phyloP scores from a whole-genome alignment of 2,888 invertebrate species.

The Sinhomidia bicolor region DNA sequence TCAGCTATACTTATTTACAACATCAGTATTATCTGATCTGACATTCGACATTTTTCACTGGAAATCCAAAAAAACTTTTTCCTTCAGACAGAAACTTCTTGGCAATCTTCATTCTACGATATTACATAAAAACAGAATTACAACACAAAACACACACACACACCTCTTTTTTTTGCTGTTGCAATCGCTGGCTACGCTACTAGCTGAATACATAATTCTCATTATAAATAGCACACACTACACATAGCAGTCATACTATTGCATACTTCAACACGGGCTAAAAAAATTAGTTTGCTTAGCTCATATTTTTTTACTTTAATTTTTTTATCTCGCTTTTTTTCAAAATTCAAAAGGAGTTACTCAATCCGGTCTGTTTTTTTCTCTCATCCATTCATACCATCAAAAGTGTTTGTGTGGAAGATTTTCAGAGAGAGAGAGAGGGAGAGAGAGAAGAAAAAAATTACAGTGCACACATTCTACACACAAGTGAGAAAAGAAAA shows the following conservation, averaged over 20 bases:
- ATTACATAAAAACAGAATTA: no score
- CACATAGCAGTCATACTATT: no score
- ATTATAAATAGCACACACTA: not conserved
- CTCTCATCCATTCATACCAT: not conserved
- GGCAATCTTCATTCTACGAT: no score
- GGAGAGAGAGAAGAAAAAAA: not conserved
- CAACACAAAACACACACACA: no score
- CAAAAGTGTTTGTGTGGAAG: not conserved
- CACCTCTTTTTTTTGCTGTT: no score
- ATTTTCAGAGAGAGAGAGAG: not conserved
- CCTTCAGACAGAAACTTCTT: no score
- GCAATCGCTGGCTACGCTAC: no score
- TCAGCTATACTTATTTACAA: not conserved
- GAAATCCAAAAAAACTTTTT: not conserved
- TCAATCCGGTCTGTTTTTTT: not conserved
- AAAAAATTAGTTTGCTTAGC: no score
- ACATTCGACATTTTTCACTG: conserved; percentile 61
- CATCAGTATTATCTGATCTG: conserved; percentile 47
- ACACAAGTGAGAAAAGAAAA: not conserved
- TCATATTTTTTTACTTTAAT: not conserved
- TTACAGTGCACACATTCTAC: not conserved
- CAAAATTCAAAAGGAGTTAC: not conserved
- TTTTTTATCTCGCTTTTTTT: not conserved
- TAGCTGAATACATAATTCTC: no score
- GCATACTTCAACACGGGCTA: no score